A percentile compares a stretch with the other conserved stretches of the same genome.
These are phyloP conservation scores for Corvus moneduloides DNA, from an alignment of 2,113 vertebrate genomes.

Conservation along the genomic window DNA sequence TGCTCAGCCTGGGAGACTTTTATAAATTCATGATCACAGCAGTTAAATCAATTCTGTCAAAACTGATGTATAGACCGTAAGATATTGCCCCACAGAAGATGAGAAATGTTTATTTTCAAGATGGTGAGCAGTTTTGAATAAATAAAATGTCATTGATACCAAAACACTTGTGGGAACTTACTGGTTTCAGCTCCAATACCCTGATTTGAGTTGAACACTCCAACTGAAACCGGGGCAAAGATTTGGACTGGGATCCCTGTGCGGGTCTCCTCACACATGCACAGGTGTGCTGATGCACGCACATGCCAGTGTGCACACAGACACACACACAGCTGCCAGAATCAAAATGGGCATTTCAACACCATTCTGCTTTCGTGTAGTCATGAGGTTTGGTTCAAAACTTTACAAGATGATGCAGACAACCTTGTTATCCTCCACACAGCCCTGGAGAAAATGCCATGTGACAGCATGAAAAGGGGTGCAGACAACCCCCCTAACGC, in stretches of 20 bases:
- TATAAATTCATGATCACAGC: neutral
- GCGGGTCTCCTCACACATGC: neutral
- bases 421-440: neutral
- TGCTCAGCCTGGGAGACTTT: neutral
- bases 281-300: neutral
- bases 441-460: neutral
- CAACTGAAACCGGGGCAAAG: neutral
- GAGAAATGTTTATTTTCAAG: neutral
- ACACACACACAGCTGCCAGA: neutral
- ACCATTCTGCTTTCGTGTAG: neutral
- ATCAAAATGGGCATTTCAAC: neutral
- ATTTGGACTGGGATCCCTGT: neutral
- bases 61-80: neutral
- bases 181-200: neutral
- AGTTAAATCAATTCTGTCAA: neutral
- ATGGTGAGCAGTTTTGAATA: neutral
- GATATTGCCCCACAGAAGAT: neutral
- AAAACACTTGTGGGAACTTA: neutral
- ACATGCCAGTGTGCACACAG: fast-evolving
- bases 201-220: neutral
- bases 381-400: neutral
- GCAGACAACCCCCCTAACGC: neutral
- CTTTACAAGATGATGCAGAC: neutral
- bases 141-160: neutral
- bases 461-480: neutral